Evolutionary conservation across 2,113 vertebrate genomes (phyloP).

Genomic region (Nycticorax nycticorax): DNA sequence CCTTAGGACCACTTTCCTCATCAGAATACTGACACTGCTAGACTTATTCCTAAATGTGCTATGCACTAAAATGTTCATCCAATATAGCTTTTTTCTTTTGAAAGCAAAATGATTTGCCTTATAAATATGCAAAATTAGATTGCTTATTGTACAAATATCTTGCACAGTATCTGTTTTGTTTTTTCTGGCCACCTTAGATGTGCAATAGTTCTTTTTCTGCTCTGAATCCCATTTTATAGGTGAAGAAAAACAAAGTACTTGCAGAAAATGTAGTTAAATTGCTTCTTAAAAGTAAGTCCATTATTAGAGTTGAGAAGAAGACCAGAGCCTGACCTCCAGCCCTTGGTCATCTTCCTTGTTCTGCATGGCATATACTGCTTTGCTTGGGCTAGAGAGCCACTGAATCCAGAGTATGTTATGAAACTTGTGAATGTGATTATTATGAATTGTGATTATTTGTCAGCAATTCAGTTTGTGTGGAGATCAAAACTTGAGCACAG

Average conservation of each 20-base stretch:
- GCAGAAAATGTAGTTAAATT: not conserved
- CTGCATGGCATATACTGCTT: not conserved
- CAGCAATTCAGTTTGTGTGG: not conserved
- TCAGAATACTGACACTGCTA: constrained; percentile 18
- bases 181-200: not conserved
- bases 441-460: not conserved
- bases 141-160: not conserved
- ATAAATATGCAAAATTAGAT: not conserved
- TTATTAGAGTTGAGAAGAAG: not conserved
- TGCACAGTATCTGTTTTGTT: not conserved
- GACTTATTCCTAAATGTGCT: constrained; percentile 7
- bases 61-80: not conserved
- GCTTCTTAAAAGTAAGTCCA: not conserved
- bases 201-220: not conserved
- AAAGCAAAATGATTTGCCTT: constrained; percentile 21
- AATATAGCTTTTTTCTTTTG: not conserved
- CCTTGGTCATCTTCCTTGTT: not conserved
- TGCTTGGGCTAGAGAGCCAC: not conserved
- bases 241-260: not conserved
- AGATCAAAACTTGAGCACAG: not conserved
- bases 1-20: constrained; percentile 22
- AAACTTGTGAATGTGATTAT: not conserved
- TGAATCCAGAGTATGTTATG: not conserved
- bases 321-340: not conserved
- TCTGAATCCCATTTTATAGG: not conserved